Evolutionary conservation across 64 coral and sea anemone species (phyloP), one percentile per base, ranked within the genome.

Genomic region (Astreopora myriophthalma): DNA sequence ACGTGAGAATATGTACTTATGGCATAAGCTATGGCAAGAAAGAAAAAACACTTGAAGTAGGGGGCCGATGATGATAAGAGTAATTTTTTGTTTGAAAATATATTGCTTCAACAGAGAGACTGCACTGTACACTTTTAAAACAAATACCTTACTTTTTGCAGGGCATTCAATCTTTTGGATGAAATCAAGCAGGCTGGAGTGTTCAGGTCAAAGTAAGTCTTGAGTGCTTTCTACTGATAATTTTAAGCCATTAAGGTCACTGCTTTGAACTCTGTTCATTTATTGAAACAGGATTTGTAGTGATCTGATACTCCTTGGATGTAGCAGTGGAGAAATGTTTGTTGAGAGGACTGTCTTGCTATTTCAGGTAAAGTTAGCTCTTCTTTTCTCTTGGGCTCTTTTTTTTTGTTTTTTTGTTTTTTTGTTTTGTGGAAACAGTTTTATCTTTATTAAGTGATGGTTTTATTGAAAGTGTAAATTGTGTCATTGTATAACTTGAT

Each of bases 151-250:
- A n/a, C n/a, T n/a, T 16, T 34, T n/a, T 22, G 25, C 39, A 92
- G 90, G 82, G 90, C 90, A 70, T 92, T 92, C 35, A 61, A 75
- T 22, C 39, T 92, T 44, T 60, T 92, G 28, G 71, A 86, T 75
- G 90, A 92, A 57, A 64, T 92, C 24, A 92, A 86, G 52, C 55
- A 66, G 34, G 49, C 84, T 20, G 82, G 82, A 65, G 61, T 92
- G 17, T 86, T 92, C 61, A 92, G 24, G 37, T 74, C 79, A 92
- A 84, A 80, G 90, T 92, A 86, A 73, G 69, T 75, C 12, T 64
- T 64, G 19, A 13, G 13, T 8, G 0, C 27, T n/a, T n/a, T n/a
- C n/a, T n/a, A n/a, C n/a, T n/a, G n/a, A n/a, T n/a, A n/a, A n/a
- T n/a, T n/a, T n/a, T n/a, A n/a, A n/a, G n/a, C n/a, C n/a, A n/a